phyloP scores from a whole-genome alignment of 1,140 invertebrate genomes.

The Diachasma alloeum region DNA sequence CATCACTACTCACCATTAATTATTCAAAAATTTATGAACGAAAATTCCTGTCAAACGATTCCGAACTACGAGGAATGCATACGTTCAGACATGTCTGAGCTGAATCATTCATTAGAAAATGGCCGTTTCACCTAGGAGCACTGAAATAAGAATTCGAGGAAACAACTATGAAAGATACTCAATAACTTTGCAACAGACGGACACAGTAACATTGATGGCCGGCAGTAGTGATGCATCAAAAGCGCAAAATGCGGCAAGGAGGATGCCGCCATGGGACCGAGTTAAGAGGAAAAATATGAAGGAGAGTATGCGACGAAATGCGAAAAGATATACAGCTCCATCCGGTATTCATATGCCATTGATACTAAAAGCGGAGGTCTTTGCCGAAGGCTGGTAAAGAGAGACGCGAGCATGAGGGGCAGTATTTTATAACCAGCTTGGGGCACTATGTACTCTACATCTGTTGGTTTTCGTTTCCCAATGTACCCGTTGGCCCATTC shows the following conservation, averaged over 20 bases:
- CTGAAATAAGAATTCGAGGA: neutral
- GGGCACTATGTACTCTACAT: neutral
- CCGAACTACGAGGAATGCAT: no score
- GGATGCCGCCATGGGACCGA: neutral
- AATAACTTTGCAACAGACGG: neutral
- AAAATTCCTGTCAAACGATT: no score
- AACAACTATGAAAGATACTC: neutral
- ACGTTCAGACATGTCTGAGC: no score
- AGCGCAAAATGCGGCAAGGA: neutral
- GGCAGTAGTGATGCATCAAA: neutral
- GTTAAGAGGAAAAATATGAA: conserved; percentile 1
- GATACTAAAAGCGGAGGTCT: neutral
- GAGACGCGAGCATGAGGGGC: neutral
- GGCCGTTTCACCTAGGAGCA: neutral
- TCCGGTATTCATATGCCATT: neutral
- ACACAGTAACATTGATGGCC: neutral
- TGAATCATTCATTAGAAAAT: no score
- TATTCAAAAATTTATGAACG: no score
- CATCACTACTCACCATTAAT: no score
- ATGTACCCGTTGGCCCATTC: neutral
- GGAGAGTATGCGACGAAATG: neutral
- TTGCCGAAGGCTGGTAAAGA: neutral
- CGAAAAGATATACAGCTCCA: neutral
- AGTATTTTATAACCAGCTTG: conserved; percentile 8
- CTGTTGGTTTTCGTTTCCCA: neutral